Evolutionary conservation across 2,113 vertebrate species (phyloP).

Genomic region (Zosterops borbonicus): DNA sequence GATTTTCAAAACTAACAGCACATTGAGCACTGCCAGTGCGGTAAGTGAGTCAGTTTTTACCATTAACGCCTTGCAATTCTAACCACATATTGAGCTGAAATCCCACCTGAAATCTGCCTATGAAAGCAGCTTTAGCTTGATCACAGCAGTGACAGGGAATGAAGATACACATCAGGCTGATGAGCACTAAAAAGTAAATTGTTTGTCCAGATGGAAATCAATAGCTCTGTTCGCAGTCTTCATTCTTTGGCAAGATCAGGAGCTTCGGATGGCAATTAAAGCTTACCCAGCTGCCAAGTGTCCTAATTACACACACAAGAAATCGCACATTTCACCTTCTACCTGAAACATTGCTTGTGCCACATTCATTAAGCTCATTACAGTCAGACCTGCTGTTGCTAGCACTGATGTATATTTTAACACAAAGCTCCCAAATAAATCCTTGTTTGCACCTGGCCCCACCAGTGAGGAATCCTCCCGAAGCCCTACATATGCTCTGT

Average conservation of each 20-base stretch:
- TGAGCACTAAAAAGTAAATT: slow-evolving; percentile 40
- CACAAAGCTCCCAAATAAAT: not conserved
- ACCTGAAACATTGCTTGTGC: slow-evolving; percentile 9
- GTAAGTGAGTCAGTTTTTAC: not conserved
- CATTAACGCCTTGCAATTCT: not conserved
- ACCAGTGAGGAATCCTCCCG: not conserved
- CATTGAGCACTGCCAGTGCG: not conserved
- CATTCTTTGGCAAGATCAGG: slow-evolving; percentile 14
- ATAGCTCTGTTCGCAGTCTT: slow-evolving; percentile 27
- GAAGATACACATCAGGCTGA: slow-evolving; percentile 35
- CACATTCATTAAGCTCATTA: slow-evolving; percentile 18
- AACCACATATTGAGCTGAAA: not conserved
- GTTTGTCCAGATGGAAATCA: slow-evolving; percentile 52
- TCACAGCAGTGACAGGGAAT: not conserved
- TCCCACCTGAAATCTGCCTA: not conserved
- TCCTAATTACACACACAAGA: slow-evolving; percentile 27
- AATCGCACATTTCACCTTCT: not conserved
- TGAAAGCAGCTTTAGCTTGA: slow-evolving; percentile 11
- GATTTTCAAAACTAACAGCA: not conserved
- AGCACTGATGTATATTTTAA: not conserved
- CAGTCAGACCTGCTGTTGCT: not conserved
- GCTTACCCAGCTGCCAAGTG: slow-evolving; percentile 29
- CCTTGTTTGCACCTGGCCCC: not conserved
- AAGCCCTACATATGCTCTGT: not conserved
- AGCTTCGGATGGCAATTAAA: slow-evolving; percentile 45